These are phyloP conservation scores for Camelus bactrianus DNA, from an alignment of 2,113 vertebrate species.

Conservation along the genomic window DNA sequence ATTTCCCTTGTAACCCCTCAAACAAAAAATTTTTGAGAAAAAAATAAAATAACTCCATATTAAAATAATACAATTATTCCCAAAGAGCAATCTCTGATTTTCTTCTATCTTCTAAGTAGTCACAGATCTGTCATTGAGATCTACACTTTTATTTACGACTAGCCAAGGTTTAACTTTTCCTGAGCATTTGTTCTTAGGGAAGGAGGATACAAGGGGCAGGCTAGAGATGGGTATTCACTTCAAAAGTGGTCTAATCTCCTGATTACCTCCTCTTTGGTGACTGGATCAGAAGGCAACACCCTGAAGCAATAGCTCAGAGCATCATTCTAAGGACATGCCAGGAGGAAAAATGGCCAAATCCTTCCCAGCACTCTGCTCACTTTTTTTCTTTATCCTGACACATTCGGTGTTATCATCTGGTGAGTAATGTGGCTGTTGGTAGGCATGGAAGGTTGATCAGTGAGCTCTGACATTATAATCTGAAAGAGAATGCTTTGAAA, in stretches of 20 bases:
- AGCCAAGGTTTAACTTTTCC: not conserved
- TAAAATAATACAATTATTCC: not conserved
- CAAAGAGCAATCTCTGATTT: not conserved
- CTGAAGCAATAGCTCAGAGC: not conserved
- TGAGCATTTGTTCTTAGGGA: not conserved
- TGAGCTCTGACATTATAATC: not conserved
- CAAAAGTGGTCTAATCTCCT: not conserved
- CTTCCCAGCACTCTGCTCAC: not conserved
- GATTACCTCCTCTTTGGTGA: not conserved
- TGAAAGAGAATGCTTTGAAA: slow-evolving; percentile 9
- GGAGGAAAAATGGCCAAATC: slow-evolving; percentile 33
- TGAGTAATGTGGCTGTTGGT: slow-evolving; percentile 37
- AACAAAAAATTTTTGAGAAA: not conserved
- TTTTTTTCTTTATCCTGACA: not conserved
- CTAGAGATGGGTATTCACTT: not conserved
- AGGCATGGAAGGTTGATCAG: not conserved
- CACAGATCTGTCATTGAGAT: not conserved
- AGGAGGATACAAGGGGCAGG: not conserved
- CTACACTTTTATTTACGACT: not conserved
- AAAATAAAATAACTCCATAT: not conserved
- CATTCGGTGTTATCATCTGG: not conserved
- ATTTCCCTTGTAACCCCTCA: not conserved
- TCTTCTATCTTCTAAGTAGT: not conserved
- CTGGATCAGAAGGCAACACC: not conserved
- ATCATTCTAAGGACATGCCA: not conserved